A percentile compares a stretch with the other conserved stretches of the same genome.
Conservation (phyloP, 2,113 vertebrate species). For the Nothobranchius kuhntae region DNA sequence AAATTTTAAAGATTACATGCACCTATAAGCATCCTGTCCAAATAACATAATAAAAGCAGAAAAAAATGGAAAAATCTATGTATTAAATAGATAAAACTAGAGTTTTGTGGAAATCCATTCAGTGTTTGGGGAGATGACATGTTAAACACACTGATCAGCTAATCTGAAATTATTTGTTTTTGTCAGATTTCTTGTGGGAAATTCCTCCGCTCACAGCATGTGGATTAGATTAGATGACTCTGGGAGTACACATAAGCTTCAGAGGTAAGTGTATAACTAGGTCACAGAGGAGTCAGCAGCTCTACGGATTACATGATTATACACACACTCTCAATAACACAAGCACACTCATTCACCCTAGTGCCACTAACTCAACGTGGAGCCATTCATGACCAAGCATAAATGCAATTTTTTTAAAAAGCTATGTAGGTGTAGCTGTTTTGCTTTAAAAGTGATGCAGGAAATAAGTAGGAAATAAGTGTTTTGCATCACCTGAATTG, state of each 20-base stretch:
- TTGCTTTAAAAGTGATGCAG: neutral
- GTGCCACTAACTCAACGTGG: neutral
- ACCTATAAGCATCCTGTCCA: too few species aligned
- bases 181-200: neutral
- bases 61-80: too few species aligned
- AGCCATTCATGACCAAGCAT: constrained; percentile 6
- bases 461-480: neutral
- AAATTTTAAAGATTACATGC: too few species aligned
- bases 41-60: too few species aligned
- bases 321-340: constrained; percentile 14
- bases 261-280: constrained; percentile 39
- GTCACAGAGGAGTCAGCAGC: constrained; percentile 39
- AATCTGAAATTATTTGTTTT: neutral
- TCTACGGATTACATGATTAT: constrained; percentile 18
- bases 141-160: neutral
- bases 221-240: constrained; percentile 15
- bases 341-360: neutral
- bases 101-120: too few species aligned
- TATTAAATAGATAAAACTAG: too few species aligned
- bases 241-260: constrained; percentile 30
- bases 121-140: too few species aligned
- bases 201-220: neutral
- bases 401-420: too few species aligned
- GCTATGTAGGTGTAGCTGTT: neutral
- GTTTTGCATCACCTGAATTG: neutral